These are phyloP conservation scores for Diarsia brunnea DNA, from an alignment of 2,888 invertebrate species.

Conservation along the genomic window DNA sequence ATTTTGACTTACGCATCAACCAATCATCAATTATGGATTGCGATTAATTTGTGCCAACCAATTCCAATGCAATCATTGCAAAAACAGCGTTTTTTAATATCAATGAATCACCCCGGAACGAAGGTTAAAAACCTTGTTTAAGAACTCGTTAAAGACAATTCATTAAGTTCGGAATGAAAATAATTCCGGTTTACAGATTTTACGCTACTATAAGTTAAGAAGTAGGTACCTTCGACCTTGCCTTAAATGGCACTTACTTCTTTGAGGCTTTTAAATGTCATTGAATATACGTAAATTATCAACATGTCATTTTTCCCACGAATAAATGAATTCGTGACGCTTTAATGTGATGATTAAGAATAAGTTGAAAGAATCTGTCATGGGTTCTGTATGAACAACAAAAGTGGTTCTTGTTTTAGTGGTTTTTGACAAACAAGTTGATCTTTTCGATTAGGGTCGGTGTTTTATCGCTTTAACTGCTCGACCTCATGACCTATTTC, in stretches of 20 bases:
- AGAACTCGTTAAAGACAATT: slow-evolving; percentile 41
- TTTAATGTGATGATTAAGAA: slow-evolving; percentile 5
- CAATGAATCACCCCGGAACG: slow-evolving; percentile 33
- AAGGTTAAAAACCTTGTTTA: slow-evolving; percentile 47
- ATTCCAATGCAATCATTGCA: background rate
- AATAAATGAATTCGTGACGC: slow-evolving; percentile 22
- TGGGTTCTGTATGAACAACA: slow-evolving; percentile 38
- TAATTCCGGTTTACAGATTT: slow-evolving; percentile 42
- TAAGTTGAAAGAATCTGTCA: background rate
- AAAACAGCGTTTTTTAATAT: background rate
- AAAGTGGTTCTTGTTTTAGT: background rate
- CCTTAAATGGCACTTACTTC: slow-evolving; percentile 38
- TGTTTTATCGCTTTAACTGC: background rate
- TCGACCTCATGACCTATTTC: background rate
- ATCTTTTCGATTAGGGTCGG: background rate
- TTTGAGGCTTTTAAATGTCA: slow-evolving; percentile 50
- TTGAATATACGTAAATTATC: slow-evolving; percentile 45
- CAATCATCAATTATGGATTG: background rate
- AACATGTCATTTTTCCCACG: slow-evolving; percentile 46
- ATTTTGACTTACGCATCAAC: background rate
- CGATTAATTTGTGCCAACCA: background rate
- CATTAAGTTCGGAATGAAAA: slow-evolving; percentile 39
- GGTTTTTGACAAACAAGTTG: background rate
- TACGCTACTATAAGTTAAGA: slow-evolving; percentile 32
- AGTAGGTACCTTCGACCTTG: slow-evolving; percentile 49